Base-by-base conservation (phyloP, 2,888 invertebrate genomes). In the Mechanitis mazaeus region DNA sequence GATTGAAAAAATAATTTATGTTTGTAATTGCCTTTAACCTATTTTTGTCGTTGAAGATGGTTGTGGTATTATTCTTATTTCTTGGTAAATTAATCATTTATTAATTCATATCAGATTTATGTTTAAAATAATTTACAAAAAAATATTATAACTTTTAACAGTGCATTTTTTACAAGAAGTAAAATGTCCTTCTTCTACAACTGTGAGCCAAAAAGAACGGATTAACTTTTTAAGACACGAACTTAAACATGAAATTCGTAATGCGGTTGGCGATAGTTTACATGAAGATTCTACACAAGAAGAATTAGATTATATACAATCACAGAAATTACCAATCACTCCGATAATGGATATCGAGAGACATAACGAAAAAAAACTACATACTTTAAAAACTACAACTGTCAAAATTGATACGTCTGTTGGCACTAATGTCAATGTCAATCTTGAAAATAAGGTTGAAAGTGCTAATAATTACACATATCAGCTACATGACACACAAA, bases 281-380 rank as follows among this genome's bases (percentile, higher is more conserved):
- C 31, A 50, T 11, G 12, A 57, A 6, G 58, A 58, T 3, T 31
- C 50, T 1, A 54, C 58, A 0, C 6, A 63, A 1, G 64, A 68
- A 33, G 46, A 54, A 46, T 46, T 64, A 11, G 57, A 62, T 20
- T n/a, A 61, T 28, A 12, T 47, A 0, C 56, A 67, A 1, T 59
- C 59, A 3, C 45, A 66, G 3, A 54, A 60, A 6, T 33, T 55
- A 7, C 67, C 68, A 3, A 64, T 71, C 54, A 67, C 68, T 2
- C 69, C 69, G 0, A 56, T 69, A 3, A 47, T 63, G 57, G 31
- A n/a, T 1, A 20, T 2, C 31, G 28, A 54, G 9, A 65, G 53
- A 54, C 20, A 54, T 7, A 55, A 59, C 7, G 59, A 42, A 7
- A 62, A 61, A 28, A 55, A 53, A 56, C 9, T 47, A 1, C 47